These are phyloP conservation scores for Phyllostomus hastatus DNA, from an alignment of 2,113 vertebrate genomes.

Conservation along the genomic window DNA sequence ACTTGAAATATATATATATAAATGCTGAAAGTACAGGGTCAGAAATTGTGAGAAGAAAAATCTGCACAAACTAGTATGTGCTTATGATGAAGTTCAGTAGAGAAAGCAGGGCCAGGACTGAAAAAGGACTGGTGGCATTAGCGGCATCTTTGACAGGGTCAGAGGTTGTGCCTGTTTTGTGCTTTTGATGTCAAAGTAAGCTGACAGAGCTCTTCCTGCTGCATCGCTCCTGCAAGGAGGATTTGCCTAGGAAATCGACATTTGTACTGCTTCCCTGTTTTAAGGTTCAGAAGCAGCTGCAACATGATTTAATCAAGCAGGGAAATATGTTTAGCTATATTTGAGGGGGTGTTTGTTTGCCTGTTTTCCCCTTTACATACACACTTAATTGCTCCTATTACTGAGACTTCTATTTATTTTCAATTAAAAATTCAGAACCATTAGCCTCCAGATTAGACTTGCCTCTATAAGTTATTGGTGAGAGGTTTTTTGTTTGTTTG, in stretches of 20 bases:
- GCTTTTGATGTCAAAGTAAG: not conserved
- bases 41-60: not conserved
- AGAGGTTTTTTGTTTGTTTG: not conserved
- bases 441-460: constrained; percentile 27
- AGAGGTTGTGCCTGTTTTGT: not conserved
- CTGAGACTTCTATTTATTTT: constrained; percentile 47
- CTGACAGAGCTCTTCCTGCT: not conserved
- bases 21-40: not conserved
- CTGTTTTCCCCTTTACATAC: not conserved
- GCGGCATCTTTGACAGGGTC: not conserved
- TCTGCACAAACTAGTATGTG: not conserved
- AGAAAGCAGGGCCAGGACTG: not conserved
- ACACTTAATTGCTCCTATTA: constrained; percentile 31
- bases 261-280: not conserved
- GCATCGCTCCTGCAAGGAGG: not conserved
- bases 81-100: not conserved
- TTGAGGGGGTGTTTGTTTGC: not conserved
- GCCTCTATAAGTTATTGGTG: constrained; percentile 21
- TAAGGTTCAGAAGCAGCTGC: constrained; percentile 38
- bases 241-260: not conserved
- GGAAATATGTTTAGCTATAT: constrained; percentile 40
- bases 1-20: not conserved
- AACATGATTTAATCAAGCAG: constrained; percentile 16
- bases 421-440: constrained; percentile 42
- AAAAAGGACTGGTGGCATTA: not conserved